A percentile compares a stretch with the other conserved stretches of the same genome.
Evolutionary conservation across 2,113 vertebrate genomes (phyloP).

Genomic region (Cyanoliseus patagonus): DNA sequence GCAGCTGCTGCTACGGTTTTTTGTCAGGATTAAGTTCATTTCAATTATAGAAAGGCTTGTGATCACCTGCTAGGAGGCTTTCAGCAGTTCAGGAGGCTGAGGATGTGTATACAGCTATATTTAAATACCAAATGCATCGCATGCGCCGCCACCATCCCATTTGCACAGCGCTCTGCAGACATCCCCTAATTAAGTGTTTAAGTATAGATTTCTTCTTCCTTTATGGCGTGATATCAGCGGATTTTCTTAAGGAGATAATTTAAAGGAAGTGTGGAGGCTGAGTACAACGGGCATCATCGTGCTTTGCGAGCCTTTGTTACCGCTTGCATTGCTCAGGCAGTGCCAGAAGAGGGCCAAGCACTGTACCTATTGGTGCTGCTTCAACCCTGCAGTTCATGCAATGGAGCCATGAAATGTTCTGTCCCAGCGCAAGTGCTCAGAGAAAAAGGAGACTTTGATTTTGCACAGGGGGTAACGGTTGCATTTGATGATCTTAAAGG

Average conservation of each 20-base stretch:
- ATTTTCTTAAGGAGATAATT: background rate
- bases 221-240: background rate
- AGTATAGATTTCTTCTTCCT: background rate
- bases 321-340: background rate
- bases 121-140: background rate
- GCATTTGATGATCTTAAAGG: background rate
- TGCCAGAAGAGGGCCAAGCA: constrained; percentile 39
- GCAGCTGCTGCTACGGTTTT: constrained; percentile 44
- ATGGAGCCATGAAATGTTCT: background rate
- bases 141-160: background rate
- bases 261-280: background rate
- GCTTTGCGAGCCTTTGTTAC: background rate
- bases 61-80: constrained; percentile 55
- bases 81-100: background rate
- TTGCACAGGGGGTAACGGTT: background rate
- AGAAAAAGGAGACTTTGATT: background rate
- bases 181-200: background rate
- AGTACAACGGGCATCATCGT: background rate
- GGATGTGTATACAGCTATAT: constrained; percentile 34
- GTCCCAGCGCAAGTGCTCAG: background rate
- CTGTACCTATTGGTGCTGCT: background rate
- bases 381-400: background rate
- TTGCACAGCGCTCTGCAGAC: background rate
- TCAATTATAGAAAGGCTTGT: constrained; percentile 59
- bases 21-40: constrained; percentile 51